These are phyloP conservation scores for mouse (Mus musculus) DNA, from an alignment of 2,113 vertebrate genomes.

Conservation along the genomic window DNA sequence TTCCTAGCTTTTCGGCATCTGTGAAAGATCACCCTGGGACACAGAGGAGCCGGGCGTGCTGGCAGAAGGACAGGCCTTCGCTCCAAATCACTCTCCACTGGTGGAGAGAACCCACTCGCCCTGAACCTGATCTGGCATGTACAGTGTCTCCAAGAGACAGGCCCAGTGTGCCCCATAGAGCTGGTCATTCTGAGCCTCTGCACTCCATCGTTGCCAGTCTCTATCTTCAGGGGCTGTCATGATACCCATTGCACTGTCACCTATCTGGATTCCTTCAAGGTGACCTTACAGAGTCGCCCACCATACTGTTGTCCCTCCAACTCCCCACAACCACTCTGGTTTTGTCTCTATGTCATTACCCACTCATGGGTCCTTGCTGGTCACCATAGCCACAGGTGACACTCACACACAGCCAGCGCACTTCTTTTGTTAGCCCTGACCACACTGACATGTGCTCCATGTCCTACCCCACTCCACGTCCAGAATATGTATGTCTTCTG, in stretches of 20 bases:
- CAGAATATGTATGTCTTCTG: accelerated
- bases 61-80: constrained; percentile 72
- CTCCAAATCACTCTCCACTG: constrained; percentile 66
- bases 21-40: constrained; percentile 92
- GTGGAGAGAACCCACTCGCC: constrained; percentile 40
- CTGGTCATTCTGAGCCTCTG: background rate
- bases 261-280: background rate
- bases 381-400: background rate
- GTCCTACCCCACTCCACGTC: accelerated
- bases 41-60: constrained; percentile 81
- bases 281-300: background rate
- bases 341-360: background rate
- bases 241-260: accelerated
- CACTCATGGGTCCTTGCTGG: accelerated
- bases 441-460: accelerated
- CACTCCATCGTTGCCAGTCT: accelerated
- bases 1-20: constrained; percentile 90
- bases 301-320: accelerated
- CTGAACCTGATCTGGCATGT: background rate
- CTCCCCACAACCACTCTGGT: accelerated
- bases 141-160: background rate
- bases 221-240: accelerated
- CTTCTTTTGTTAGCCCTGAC: accelerated
- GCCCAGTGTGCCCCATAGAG: background rate
- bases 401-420: background rate